Evolutionary conservation across 2,888 invertebrate species (phyloP).

Genomic region (Dasysyrphus albostriatus): DNA sequence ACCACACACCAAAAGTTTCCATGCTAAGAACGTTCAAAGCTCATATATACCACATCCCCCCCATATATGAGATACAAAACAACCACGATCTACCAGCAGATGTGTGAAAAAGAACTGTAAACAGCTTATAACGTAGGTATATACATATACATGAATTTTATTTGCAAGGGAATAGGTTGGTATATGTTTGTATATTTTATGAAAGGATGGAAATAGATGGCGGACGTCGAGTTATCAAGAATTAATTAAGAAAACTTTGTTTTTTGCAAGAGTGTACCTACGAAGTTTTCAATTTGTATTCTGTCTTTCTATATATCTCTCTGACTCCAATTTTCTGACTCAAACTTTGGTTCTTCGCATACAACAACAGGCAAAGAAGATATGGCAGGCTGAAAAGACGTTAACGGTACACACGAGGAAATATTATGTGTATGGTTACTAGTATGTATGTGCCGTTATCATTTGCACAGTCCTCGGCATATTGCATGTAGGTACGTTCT

Average conservation of each 20-base stretch:
- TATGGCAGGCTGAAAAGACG: constrained; percentile 15
- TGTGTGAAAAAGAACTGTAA: constrained; percentile 49
- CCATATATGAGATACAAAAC: constrained; percentile 14
- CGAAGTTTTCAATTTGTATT: constrained; percentile 74
- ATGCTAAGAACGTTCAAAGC: constrained; percentile 18
- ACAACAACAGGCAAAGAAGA: neutral
- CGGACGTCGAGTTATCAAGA: constrained; percentile 75
- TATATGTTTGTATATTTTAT: neutral
- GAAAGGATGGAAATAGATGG: constrained; percentile 29
- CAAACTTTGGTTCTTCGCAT: neutral
- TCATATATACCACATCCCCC: neutral
- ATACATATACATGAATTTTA: constrained; percentile 5
- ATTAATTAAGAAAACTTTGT: constrained; percentile 76
- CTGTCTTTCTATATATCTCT: constrained; percentile 60
- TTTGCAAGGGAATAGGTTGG: constrained; percentile 3
- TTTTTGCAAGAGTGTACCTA: constrained; percentile 47
- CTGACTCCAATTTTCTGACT: neutral
- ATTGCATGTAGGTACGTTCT: neutral
- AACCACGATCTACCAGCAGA: constrained; percentile 28
- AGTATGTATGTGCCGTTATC: constrained; percentile 3
- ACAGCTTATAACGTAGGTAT: constrained; percentile 19
- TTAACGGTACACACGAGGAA: constrained; percentile 11
- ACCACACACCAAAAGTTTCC: constrained; percentile 28
- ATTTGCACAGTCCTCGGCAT: neutral
- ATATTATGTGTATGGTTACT: neutral